phyloP scores from a whole-genome alignment of 2,888 invertebrate genomes.

The Caenorhabditis imperialis region DNA sequence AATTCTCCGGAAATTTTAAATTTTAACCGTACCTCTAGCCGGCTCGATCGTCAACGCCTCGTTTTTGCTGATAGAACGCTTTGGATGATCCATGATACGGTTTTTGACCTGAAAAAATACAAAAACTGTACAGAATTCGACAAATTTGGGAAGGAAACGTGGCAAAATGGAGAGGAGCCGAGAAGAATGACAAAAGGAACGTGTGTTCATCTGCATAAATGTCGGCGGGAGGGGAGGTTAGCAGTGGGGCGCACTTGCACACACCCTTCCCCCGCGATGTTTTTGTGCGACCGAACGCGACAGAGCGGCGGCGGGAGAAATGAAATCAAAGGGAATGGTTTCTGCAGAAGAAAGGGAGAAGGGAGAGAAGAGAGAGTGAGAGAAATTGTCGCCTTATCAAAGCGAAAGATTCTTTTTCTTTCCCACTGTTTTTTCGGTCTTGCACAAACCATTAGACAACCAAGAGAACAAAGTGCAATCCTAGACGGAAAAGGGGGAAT shows the following conservation, averaged over 20 bases:
- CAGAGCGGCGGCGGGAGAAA: not conserved
- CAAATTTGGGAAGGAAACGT: constrained; percentile 3
- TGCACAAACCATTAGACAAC: no score
- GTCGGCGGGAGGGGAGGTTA: not conserved
- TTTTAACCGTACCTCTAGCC: constrained; percentile 20
- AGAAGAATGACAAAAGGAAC: constrained; percentile 1
- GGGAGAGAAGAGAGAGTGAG: no score
- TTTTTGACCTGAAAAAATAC: constrained; percentile 24
- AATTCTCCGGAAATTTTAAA: not conserved
- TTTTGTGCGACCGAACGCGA: no score
- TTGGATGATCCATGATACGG: constrained; percentile 32
- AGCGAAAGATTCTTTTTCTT: not conserved
- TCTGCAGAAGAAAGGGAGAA: not conserved
- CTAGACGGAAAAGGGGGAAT: no score
- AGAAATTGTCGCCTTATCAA: not conserved
- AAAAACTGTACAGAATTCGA: constrained; percentile 10
- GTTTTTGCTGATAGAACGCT: constrained; percentile 11
- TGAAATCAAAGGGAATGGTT: not conserved
- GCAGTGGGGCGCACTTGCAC: constrained; percentile 30
- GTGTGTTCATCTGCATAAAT: no score
- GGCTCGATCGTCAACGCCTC: constrained; percentile 40
- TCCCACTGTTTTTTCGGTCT: no score
- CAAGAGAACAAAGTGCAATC: no score
- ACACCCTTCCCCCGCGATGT: not conserved
- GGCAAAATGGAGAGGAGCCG: constrained; percentile 6